Conservation (phyloP, 2,888 invertebrate species). For the Sesia apiformis region DNA sequence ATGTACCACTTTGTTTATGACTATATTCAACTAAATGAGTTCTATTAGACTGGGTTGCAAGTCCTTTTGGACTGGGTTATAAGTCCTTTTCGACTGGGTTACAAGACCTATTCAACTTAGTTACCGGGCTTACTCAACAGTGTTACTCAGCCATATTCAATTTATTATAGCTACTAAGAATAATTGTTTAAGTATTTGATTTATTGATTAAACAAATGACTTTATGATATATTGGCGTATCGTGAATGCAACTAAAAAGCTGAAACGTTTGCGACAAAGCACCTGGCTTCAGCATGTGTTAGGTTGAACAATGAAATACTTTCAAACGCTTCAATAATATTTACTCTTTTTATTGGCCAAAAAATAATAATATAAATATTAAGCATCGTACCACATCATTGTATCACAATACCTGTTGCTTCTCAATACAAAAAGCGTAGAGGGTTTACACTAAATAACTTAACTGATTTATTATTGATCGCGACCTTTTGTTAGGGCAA, state of each 20-base stretch:
- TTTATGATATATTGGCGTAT: not conserved
- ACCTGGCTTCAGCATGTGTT: constrained; percentile 14
- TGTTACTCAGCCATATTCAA: too few species aligned
- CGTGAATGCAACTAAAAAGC: constrained; percentile 12
- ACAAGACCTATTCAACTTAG: too few species aligned
- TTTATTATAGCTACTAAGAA: too few species aligned
- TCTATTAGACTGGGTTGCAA: too few species aligned
- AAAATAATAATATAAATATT: constrained; percentile 57
- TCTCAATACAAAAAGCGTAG: constrained; percentile 39
- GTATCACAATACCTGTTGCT: constrained; percentile 63
- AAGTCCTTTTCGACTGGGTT: too few species aligned
- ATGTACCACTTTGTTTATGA: too few species aligned
- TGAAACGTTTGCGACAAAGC: constrained; percentile 12
- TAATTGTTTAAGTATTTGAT: too few species aligned
- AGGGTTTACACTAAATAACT: constrained; percentile 33
- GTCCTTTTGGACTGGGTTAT: too few species aligned
- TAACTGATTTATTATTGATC: constrained; percentile 19
- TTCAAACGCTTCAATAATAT: constrained; percentile 42
- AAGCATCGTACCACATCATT: constrained; percentile 59
- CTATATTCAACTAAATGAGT: too few species aligned
- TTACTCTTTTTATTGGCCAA: constrained; percentile 62
- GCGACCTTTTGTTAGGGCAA: too few species aligned
- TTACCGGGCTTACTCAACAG: too few species aligned
- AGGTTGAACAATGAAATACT: constrained; percentile 61
- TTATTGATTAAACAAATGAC: too few species aligned